phyloP scores from a whole-genome alignment of 1,140 invertebrate species.

The Ceratosolen fusciceps region DNA sequence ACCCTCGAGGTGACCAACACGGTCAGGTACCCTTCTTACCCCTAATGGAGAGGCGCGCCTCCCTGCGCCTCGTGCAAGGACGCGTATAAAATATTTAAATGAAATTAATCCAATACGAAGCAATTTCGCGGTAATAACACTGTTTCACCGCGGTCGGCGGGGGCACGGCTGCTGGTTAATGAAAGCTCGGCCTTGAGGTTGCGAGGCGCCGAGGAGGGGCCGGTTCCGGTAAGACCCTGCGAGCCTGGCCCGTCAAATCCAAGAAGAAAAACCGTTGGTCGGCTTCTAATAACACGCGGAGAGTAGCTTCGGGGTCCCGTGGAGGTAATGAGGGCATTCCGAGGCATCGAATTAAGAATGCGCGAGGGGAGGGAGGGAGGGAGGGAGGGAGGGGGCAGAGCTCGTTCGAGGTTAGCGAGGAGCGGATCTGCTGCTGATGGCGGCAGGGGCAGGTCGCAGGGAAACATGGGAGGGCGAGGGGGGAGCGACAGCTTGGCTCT shows the following conservation, averaged over 20 bases:
- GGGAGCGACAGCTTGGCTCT: background rate
- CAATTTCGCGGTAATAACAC: slow-evolving; percentile 36
- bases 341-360: slow-evolving; percentile 11
- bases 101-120: slow-evolving; percentile 27
- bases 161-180: slow-evolving; percentile 6
- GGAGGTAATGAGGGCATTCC: slow-evolving; percentile 15
- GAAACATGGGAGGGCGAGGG: background rate
- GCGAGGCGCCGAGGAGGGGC: no score
- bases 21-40: background rate
- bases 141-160: background rate
- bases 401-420: no score
- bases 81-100: slow-evolving; percentile 28
- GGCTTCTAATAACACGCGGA: slow-evolving; percentile 6
- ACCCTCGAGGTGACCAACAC: background rate
- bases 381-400: background rate
- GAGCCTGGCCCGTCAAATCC: background rate
- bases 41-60: background rate
- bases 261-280: slow-evolving; percentile 28
- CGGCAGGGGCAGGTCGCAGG: background rate
- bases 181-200: no score
- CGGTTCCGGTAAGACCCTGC: background rate
- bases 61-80: no score
- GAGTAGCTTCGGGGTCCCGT: background rate
- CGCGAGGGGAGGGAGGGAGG: background rate
- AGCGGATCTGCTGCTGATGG: no score